A percentile compares a stretch with the other conserved stretches of the same genome.
These are phyloP conservation scores for Dipodomys ordii DNA, from an alignment of 2,113 vertebrate species.

Conservation along the genomic window DNA sequence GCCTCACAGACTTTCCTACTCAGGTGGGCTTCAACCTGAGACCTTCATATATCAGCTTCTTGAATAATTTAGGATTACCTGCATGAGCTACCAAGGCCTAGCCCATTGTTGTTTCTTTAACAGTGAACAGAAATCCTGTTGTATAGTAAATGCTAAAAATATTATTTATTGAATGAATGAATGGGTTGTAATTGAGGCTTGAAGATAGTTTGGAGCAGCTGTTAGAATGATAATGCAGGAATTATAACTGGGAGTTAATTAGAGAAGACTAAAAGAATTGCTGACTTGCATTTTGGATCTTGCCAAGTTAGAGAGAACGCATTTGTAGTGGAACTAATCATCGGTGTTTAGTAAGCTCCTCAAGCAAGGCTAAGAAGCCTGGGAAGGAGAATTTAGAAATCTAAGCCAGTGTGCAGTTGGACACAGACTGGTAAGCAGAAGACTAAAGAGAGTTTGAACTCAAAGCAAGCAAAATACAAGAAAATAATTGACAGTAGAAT, in stretches of 20 bases:
- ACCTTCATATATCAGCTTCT: too few species aligned
- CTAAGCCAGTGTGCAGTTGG: neutral
- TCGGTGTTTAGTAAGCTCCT: constrained; percentile 46
- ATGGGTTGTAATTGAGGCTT: constrained; percentile 60
- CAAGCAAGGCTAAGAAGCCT: constrained; percentile 33
- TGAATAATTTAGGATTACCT: too few species aligned
- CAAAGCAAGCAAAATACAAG: neutral
- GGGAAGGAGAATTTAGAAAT: neutral
- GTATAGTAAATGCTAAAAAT: constrained; percentile 66
- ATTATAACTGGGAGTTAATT: constrained; percentile 71
- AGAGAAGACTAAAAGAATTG: constrained; percentile 58
- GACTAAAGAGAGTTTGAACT: neutral
- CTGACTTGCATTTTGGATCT: constrained; percentile 57
- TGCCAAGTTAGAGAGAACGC: constrained; percentile 47
- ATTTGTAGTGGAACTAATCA: constrained; percentile 42
- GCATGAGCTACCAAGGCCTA: too few species aligned
- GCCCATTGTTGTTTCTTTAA: neutral
- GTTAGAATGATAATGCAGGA: constrained; percentile 64
- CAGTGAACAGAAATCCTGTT: neutral
- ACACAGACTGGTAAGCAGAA: neutral
- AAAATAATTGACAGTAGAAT: neutral
- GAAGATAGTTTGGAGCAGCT: constrained; percentile 66
- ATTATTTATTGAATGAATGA: constrained; percentile 73
- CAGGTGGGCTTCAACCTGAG: too few species aligned
- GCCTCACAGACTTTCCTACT: too few species aligned